Conservation (phyloP, 2,797 vertebrate genomes). For the Coilia nasus region DNA sequence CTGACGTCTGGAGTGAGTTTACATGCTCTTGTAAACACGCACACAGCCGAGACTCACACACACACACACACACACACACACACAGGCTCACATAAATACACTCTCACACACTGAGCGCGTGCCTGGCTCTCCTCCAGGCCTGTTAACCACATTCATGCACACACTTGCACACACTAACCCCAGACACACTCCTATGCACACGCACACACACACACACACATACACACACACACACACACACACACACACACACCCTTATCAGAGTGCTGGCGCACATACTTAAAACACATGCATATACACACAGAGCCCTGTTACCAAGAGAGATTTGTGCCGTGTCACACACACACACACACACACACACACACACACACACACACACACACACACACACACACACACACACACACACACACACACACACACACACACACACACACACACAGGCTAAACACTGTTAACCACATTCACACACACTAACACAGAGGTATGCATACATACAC, state of each 20-base stretch:
- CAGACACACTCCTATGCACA: background rate
- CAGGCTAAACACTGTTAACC: background rate
- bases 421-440: too few relatives aligned
- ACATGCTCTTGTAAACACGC: slow-evolving; percentile 22
- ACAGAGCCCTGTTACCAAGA: background rate
- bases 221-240: background rate
- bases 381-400: background rate
- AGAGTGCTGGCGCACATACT: background rate
- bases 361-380: background rate
- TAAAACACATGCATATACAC: background rate
- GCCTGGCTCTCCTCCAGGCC: background rate
- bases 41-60: background rate
- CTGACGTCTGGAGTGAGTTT: slow-evolving; percentile 19
- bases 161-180: slow-evolving; percentile 9
- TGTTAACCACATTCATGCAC: slow-evolving; percentile 17
- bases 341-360: too few relatives aligned
- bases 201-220: background rate
- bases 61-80: background rate
- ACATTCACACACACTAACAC: background rate
- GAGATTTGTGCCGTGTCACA: background rate
- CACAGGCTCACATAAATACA: slow-evolving; percentile 3
- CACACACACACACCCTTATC: background rate
- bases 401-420: slow-evolving; percentile 9
- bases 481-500: too few relatives aligned
- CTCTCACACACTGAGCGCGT: slow-evolving; percentile 12